Base-by-base conservation (phyloP, 2,797 vertebrate species). In the Gallinago stenura region DNA sequence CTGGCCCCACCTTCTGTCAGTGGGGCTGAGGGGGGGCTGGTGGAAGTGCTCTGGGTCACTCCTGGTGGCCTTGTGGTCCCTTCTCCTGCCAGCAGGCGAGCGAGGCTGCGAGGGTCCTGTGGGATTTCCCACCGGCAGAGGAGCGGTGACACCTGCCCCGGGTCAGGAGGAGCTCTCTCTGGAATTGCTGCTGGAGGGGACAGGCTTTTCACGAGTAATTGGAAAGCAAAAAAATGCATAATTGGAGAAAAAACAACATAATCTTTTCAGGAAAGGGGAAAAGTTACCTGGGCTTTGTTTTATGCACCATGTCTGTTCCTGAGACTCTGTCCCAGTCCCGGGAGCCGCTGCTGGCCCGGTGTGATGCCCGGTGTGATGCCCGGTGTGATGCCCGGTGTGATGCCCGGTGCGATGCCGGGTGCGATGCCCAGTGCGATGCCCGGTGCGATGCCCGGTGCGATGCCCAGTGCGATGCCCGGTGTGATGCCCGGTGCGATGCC, bases 31-130 rank as follows among this genome's bases (percentile, higher is more conserved):
- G 35, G 35, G 35, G 35, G 35, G 35, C 35, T 37, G 35, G 35
- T 56, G 46, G 57, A 45, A 43, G 22, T 3, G 14, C 58, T 61
- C 37, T 5, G 30, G 25, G 26, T 1, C 2, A 8, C 12, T 61
- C 37, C 33, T 0, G 1, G 1, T 15, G 58, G 26, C 22, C 56
- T 35, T 9, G 10, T 11, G 31, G 26, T 81, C 43, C 50, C 37
- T 65, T 64, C 57, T 79, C 15, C 62, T 3, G 4, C 9, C 0
- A 1, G 43, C 0, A 1, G 6, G 25, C 0, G 3, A 72, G 33
- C 0, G 2, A 37, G 58, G 57, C 30, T 21, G 10, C 58, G 48
- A 53, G 72, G 66, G 9, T 82, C 45, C 57, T 15, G 66, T 0
- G 7, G 56, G 51, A 20, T 77, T 48, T 81, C n/a, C 19, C 53